Evolutionary conservation across 2,797 vertebrate genomes (phyloP), one percentile per base, ranked within the genome.

Genomic region (Centroberyx gerrardi): DNA sequence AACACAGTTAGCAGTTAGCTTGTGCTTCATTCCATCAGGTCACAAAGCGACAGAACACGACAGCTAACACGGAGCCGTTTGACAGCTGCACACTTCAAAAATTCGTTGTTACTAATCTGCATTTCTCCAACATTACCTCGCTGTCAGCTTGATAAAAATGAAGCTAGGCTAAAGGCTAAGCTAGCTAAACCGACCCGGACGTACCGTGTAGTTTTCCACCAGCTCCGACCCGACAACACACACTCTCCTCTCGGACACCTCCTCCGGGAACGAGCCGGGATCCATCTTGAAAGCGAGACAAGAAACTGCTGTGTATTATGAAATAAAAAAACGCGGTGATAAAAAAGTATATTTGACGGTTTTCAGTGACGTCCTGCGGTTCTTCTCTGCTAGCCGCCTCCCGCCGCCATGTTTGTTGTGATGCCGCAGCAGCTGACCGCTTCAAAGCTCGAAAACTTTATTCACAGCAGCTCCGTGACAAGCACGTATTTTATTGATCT

Each of bases 201-300:
- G 46, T 80, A 96, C 96, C 87, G 98, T 99, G 83, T 99, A 99
- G 49, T 95, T 98, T 67, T 99, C 98, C 94, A 98, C 93, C 67
- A 91, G 95, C 94, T 99, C 97, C 9, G 98, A 98, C 13, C 97
- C 97, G 64, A 97, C 91, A 46, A 98, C 92, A 17, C 87, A 92
- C 73, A 97, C 94, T 84, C 89, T 94, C 72, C 96, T 96, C 75
- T 95, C 96, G 42, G 88, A 76, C 31, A 87, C 91, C 59, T 96
- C 96, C 29, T 93, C 92, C 17, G 88, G 76, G 67, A 93, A 94
- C 2, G 66, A 31, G 0, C 3, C 61, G 2, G 90, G 3, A 46
- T 96, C 94, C 95, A 96, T 96, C 6, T 42, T 55, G 12, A 48
- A 15, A 33, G 42, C 1, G 0, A 0, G 1, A 1, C 8, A 1